Evolutionary conservation across 2,113 vertebrate species (phyloP), one percentile per base, ranked within the genome.

Genomic region (Paradisaea rubra): DNA sequence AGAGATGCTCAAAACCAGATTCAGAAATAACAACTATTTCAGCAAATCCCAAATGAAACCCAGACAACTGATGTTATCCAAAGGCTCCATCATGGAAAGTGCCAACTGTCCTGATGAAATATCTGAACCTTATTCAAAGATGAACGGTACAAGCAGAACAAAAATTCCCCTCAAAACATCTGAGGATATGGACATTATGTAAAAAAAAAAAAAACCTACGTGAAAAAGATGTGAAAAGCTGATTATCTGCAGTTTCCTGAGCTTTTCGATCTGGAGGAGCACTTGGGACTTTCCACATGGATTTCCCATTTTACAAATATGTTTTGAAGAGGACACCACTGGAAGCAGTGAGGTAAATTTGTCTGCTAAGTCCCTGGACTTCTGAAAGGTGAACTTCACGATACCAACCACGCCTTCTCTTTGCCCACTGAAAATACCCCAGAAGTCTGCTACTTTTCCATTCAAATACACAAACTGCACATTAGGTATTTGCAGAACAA

Each of bases 171-270:
- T 52, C 41, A 33, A 27, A 86, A 23, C 27, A 33, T 44, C 20
- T 13, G 45, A 70, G 24, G n/a, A 52, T 22, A 49, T 5, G 3
- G 7, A 53, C 1, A 0, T 25, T 52, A 42, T 0, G 4, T 0
- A 2, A 83, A 91, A 54, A 21, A n/a, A 35, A 35, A 37, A 41
- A 13, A 79, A 61, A 89, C 1, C 5, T 11, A 17, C 14, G 27
- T 13, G 44, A 66, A 39, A 83, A 56, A 54, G 41, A 70, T 11
- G 23, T 66, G 52, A 72, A 19, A 61, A 74, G 56, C 15, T 7
- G 7, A 57, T 74, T 74, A 52, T 35, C 28, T 54, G 39, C 63
- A 49, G 49, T 60, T 78, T 74, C 61, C 39, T 56, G 28, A 77
- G 76, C 45, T 76, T 66, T 83, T 28, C 12, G 0, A 68, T 41